Evolutionary conservation across 2,797 vertebrate genomes (phyloP).

Genomic region (Typhlichthys eigenmanni): DNA sequence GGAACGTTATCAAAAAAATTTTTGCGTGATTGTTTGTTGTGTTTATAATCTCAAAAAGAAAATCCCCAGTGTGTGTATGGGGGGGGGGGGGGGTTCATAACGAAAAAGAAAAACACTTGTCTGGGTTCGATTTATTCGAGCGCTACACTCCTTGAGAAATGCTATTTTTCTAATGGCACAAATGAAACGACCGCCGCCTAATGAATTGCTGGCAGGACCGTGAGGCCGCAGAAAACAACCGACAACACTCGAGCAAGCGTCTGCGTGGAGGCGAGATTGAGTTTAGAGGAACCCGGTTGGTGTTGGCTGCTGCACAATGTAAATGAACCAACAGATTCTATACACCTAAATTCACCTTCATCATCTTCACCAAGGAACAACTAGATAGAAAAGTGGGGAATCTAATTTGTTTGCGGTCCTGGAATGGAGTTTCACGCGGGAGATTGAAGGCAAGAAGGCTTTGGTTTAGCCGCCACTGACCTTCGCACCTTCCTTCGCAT

Average conservation of each 20-base stretch:
- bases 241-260: slow-evolving; percentile 34
- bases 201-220: slow-evolving; percentile 57
- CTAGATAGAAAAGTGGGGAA: slow-evolving; percentile 39
- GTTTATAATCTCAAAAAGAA: slow-evolving; percentile 20
- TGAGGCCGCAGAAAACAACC: slow-evolving; percentile 30
- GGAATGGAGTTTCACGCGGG: slow-evolving; percentile 66
- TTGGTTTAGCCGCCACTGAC: slow-evolving; percentile 69
- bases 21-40: slow-evolving; percentile 36
- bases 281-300: slow-evolving; percentile 33
- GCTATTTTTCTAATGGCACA: slow-evolving; percentile 62
- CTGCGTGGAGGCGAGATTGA: slow-evolving; percentile 47
- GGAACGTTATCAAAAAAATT: slow-evolving; percentile 58
- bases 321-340: slow-evolving; percentile 69
- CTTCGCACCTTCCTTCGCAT: slow-evolving; percentile 55
- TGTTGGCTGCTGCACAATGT: slow-evolving; percentile 23
- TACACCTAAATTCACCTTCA: slow-evolving; percentile 64
- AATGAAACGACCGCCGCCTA: slow-evolving; percentile 60
- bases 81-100: slow-evolving; percentile 24
- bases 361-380: slow-evolving; percentile 54
- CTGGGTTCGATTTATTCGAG: slow-evolving; percentile 52
- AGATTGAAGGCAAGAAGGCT: slow-evolving; percentile 55
- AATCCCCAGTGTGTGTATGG: slow-evolving; percentile 52
- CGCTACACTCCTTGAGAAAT: slow-evolving; percentile 48
- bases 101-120: slow-evolving; percentile 41
- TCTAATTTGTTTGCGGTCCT: slow-evolving; percentile 71